A percentile compares a stretch with the other conserved stretches of the same genome.
phyloP scores from a whole-genome alignment of 64 coral and sea anemone species.

The Actinia equina region DNA sequence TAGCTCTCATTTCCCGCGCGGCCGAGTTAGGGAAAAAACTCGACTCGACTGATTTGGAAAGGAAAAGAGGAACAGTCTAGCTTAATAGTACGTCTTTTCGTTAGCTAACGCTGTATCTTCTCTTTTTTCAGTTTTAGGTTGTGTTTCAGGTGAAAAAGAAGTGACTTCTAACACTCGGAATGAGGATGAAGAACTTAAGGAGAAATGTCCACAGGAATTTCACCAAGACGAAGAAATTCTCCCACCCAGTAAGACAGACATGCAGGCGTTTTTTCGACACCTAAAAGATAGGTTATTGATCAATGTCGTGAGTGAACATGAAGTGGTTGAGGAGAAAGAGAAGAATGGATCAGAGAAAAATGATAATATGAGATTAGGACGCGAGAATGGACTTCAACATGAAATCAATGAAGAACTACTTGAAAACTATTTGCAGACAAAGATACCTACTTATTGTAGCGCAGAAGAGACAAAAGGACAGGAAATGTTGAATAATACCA shows the following conservation, averaged over 20 bases:
- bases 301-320: neutral
- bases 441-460: neutral
- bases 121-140: neutral
- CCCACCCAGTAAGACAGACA: neutral
- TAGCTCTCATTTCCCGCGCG: no score
- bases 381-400: neutral
- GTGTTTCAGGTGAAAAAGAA: neutral
- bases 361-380: neutral
- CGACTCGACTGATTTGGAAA: no score
- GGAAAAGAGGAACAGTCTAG: no score
- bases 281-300: neutral
- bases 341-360: neutral
- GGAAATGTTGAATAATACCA: neutral
- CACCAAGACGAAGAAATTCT: constrained; percentile 7
- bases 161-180: neutral
- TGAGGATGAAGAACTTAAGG: neutral
- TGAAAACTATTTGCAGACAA: neutral
- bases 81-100: no score
- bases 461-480: neutral
- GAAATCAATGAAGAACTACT: neutral
- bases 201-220: neutral
- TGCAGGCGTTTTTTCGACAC: constrained; percentile 17
- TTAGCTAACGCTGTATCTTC: no score
- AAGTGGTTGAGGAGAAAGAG: neutral
- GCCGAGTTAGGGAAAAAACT: no score